These are phyloP conservation scores for Periophthalmodon schlosseri DNA, from an alignment of 2,113 vertebrate genomes.

Conservation along the genomic window DNA sequence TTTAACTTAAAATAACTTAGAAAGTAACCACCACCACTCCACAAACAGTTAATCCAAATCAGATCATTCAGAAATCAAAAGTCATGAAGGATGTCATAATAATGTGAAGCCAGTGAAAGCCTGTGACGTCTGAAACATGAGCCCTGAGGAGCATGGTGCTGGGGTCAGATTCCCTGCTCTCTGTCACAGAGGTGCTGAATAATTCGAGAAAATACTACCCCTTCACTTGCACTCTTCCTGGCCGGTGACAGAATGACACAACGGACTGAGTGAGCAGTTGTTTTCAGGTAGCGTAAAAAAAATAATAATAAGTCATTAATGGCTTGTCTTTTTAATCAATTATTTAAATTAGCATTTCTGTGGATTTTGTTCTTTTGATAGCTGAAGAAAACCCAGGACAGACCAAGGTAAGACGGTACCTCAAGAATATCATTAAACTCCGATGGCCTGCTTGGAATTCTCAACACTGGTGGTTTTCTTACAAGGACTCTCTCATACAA, in stretches of 20 bases:
- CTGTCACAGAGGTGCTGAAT: slow-evolving; percentile 74
- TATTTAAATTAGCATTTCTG: background rate
- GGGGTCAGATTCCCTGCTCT: slow-evolving; percentile 69
- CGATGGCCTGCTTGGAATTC: slow-evolving; percentile 74
- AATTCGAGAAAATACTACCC: slow-evolving; percentile 69
- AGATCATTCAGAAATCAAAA: slow-evolving; percentile 52
- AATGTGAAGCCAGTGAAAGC: slow-evolving; percentile 28
- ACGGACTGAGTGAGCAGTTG: background rate
- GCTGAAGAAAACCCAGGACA: slow-evolving; percentile 68
- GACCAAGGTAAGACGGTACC: slow-evolving; percentile 74
- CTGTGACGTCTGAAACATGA: slow-evolving; percentile 64
- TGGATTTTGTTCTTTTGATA: background rate
- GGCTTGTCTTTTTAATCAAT: background rate
- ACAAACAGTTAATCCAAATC: background rate
- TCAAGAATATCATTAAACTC: slow-evolving; percentile 77
- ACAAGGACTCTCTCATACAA: slow-evolving; percentile 28
- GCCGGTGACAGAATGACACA: slow-evolving; percentile 20
- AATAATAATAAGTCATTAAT: background rate
- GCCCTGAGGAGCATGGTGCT: slow-evolving; percentile 34
- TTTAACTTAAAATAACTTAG: background rate
- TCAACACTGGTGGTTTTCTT: slow-evolving; percentile 36
- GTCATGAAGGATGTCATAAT: slow-evolving; percentile 45
- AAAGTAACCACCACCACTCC: background rate
- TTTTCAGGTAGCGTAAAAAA: background rate
- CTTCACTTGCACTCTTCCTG: slow-evolving; percentile 52